Base-by-base conservation (phyloP, 2,888 invertebrate genomes). In the Schrankia costaestrigalis region DNA sequence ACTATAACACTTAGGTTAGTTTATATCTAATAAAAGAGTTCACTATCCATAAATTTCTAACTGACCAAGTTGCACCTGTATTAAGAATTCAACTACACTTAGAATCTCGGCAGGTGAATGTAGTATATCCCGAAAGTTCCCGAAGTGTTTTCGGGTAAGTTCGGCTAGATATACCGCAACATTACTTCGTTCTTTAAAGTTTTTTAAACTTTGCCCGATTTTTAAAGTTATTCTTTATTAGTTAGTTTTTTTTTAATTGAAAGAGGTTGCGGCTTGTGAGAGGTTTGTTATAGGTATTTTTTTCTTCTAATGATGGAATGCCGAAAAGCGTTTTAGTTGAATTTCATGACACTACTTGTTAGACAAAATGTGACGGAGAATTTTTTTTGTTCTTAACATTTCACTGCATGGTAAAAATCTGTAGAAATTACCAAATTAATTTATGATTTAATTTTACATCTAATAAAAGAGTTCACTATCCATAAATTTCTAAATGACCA, bases 21-120 rank as follows among this genome's bases (percentile, higher is more conserved):
- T 40, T 19, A 46, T 37, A 31, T 24, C 34, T 29, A 44, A 50
- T 44, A 46, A n/a, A n/a, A n/a, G n/a, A n/a, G 35, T 46, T 48
- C 31, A 48, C 21, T 27, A 32, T 15, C 26, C 38, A 51, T 52
- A 55, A 49, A 52, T 46, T 43, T 31, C 15, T 22, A 28, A 28
- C 44, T 38, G 42, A 37, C 46, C 35, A 57, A 57, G 44, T 46
- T 31, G 3, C 11, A n/a, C n/a, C 8, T 14, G 27, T 27, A 46
- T 56, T 41, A 59, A 52, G 29, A 46, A 59, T 59, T 54, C 55
- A 57, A 44, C 26, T 44, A 43, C 51, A 51, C 53, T 57, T 53
- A 54, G 52, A 58, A 56, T 60, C 54, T 33, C 29, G 25, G 15
- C 39, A 46, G 48, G 41, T 46, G 38, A 39, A 27, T 39, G 15